Conservation (phyloP, 2,888 invertebrate genomes). For the Ochlodes sylvanus region DNA sequence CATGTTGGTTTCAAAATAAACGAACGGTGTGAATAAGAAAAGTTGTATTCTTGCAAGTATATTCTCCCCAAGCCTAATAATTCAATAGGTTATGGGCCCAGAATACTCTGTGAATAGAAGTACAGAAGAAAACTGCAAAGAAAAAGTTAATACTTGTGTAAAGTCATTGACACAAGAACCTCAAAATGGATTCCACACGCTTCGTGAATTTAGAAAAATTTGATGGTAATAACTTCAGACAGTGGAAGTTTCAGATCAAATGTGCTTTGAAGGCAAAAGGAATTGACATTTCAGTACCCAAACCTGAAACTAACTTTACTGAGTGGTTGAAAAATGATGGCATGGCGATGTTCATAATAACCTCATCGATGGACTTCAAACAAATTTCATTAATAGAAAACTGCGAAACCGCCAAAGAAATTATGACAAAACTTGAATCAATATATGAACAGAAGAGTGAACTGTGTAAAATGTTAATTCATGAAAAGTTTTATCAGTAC, state of each 20-base stretch:
- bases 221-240: constrained; percentile 42
- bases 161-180: no score
- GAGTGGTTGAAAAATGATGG: constrained; percentile 42
- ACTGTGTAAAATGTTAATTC: constrained; percentile 40
- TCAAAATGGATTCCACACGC: no score
- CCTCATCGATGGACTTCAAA: constrained; percentile 42
- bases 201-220: constrained; percentile 32
- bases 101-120: no score
- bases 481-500: constrained; percentile 44
- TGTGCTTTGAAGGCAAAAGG: constrained; percentile 45
- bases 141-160: no score
- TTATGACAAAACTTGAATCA: constrained; percentile 44
- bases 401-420: constrained; percentile 41
- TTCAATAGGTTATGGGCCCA: no score
- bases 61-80: no score
- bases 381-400: constrained; percentile 43
- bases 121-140: no score
- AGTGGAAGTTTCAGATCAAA: constrained; percentile 48
- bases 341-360: constrained; percentile 33
- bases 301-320: constrained; percentile 13
- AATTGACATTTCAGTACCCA: constrained; percentile 38
- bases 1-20: no score
- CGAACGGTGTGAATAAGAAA: no score
- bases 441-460: constrained; percentile 43
- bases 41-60: no score